Evolutionary conservation across 2,113 vertebrate genomes (phyloP).

Genomic region (Dicerorhinus sumatrensis): DNA sequence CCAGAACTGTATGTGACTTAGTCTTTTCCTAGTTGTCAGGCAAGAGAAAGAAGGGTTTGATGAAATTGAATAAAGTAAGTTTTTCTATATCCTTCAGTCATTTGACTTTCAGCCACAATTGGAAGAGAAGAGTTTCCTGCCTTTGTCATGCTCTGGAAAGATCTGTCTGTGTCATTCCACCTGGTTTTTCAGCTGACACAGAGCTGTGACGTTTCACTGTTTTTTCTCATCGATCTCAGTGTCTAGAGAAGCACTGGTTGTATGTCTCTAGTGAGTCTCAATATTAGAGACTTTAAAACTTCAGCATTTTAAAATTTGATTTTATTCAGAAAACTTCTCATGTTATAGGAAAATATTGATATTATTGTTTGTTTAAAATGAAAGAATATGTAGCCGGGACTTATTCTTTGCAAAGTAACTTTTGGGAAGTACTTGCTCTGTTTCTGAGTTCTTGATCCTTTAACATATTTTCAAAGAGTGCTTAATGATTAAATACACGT

Average conservation of each 20-base stretch:
- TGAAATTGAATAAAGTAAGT: slow-evolving; percentile 30
- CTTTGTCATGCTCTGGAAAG: background rate
- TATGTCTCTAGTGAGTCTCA: background rate
- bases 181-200: background rate
- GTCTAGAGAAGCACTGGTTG: background rate
- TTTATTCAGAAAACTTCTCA: background rate
- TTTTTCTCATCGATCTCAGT: background rate
- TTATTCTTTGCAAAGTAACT: background rate
- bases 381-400: background rate
- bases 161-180: background rate
- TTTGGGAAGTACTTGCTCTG: background rate
- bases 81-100: slow-evolving; percentile 10
- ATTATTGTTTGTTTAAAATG: background rate
- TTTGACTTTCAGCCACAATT: slow-evolving; percentile 4
- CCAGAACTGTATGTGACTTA: background rate
- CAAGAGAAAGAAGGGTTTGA: background rate
- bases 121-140: slow-evolving; percentile 20
- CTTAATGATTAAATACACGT: background rate
- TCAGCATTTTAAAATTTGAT: background rate
- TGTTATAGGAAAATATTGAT: background rate
- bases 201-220: background rate
- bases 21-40: background rate
- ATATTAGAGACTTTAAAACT: background rate
- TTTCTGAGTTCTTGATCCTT: slow-evolving; percentile 35
- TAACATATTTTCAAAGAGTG: background rate